Percentiles rank a stretch among this genome's conserved stretches.
Conservation (phyloP, 2,113 vertebrate species). For the Trichomycterus rosablanca region DNA sequence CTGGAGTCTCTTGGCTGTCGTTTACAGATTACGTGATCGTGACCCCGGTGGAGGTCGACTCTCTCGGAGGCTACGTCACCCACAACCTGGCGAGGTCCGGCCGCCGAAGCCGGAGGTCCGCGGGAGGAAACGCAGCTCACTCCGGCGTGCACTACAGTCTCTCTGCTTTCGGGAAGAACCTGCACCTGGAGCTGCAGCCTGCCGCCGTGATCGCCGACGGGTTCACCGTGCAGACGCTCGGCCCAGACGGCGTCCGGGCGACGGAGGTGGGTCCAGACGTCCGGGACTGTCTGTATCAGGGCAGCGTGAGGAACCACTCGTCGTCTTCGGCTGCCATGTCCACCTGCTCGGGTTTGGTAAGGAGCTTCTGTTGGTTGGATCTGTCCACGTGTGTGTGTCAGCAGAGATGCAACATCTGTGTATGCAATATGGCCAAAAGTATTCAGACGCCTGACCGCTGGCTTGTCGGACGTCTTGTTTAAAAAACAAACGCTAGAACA, state of each 20-base stretch:
- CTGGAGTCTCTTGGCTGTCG: no score
- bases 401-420: no score
- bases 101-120: conserved; percentile 75
- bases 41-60: conserved; percentile 86
- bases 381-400: no score
- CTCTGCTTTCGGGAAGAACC: conserved; percentile 86
- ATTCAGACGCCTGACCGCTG: no score
- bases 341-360: conserved; percentile 91
- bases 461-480: no score
- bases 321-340: conserved; percentile 87
- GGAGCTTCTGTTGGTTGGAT: conserved; percentile 47
- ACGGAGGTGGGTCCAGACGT: conserved; percentile 60
- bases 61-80: conserved; percentile 75
- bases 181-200: conserved; percentile 84
- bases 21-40: conserved; percentile 89
- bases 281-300: conserved; percentile 89
- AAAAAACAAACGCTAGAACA: no score
- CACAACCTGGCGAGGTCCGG: conserved; percentile 79
- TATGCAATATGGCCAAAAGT: no score
- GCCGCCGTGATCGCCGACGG: conserved; percentile 78
- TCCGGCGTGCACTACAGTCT: conserved; percentile 88
- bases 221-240: conserved; percentile 83
- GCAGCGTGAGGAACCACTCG: conserved; percentile 85
- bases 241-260: conserved; percentile 71
- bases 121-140: conserved; percentile 59